These are phyloP conservation scores for Meloidogyne floridensis DNA, from an alignment of 1,140 invertebrate species.

Conservation along the genomic window DNA sequence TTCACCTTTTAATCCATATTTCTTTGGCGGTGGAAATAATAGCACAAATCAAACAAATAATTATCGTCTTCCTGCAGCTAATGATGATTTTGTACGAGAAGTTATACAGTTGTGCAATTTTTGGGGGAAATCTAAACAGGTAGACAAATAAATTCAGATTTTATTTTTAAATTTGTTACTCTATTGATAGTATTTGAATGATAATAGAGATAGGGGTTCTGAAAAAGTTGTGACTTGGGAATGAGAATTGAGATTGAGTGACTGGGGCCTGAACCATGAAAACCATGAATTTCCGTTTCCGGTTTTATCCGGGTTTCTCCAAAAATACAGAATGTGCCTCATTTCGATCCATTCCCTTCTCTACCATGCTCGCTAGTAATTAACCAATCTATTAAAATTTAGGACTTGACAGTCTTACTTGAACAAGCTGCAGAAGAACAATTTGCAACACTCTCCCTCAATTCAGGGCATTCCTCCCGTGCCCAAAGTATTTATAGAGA, in stretches of 20 bases:
- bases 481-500: conserved; percentile 14
- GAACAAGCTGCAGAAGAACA: conserved; percentile 27
- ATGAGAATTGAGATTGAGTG: too few relatives aligned
- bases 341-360: too few relatives aligned
- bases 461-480: conserved; percentile 20
- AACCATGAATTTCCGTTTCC: too few relatives aligned
- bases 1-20: conserved; percentile 17
- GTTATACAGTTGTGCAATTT: conserved; percentile 61
- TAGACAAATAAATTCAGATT: conserved; percentile 13
- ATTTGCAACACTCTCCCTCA: conserved; percentile 24
- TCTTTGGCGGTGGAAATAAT: neutral
- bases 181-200: too few relatives aligned
- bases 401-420: conserved; percentile 22
- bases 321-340: too few relatives aligned
- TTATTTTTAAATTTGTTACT: too few relatives aligned
- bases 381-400: neutral
- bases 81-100: conserved; percentile 61
- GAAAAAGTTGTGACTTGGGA: too few relatives aligned
- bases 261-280: too few relatives aligned
- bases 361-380: too few relatives aligned
- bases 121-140: conserved; percentile 64
- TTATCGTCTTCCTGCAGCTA: conserved; percentile 45
- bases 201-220: too few relatives aligned
- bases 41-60: conserved; percentile 14
- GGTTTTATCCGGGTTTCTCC: too few relatives aligned